Conservation (phyloP, 2,113 vertebrate species). For the Vimba vimba region DNA sequence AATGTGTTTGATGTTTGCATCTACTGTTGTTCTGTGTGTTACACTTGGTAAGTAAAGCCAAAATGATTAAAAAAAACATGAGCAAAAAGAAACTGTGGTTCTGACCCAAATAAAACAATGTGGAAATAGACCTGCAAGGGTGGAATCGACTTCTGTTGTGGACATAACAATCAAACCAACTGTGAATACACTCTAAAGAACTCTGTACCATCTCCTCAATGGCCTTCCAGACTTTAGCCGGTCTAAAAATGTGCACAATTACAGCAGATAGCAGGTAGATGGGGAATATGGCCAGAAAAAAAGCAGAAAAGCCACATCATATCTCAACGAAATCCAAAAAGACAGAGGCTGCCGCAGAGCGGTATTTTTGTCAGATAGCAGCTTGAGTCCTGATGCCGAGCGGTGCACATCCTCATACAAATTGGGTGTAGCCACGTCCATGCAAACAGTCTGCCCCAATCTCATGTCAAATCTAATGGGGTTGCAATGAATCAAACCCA, state of each 20-base stretch:
- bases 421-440: constrained; percentile 26
- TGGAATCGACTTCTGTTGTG: background rate
- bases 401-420: constrained; percentile 17
- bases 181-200: constrained; percentile 10
- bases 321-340: constrained; percentile 24
- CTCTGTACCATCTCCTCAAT: background rate
- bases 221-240: background rate
- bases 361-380: background rate
- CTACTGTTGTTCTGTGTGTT: background rate
- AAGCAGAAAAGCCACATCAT: background rate
- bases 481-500: constrained; percentile 53
- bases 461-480: constrained; percentile 48
- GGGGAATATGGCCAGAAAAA: constrained; percentile 14
- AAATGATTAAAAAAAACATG: background rate
- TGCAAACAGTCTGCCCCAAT: constrained; percentile 39
- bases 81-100: background rate
- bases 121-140: background rate
- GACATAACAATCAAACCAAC: background rate
- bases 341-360: constrained; percentile 17
- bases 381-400: background rate
- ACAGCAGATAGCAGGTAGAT: constrained; percentile 16
- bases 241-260: background rate
- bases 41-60: background rate
- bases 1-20: background rate
- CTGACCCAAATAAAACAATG: constrained; percentile 26